Base-by-base conservation (phyloP, 2,888 invertebrate genomes). In the Tenthredo notha region DNA sequence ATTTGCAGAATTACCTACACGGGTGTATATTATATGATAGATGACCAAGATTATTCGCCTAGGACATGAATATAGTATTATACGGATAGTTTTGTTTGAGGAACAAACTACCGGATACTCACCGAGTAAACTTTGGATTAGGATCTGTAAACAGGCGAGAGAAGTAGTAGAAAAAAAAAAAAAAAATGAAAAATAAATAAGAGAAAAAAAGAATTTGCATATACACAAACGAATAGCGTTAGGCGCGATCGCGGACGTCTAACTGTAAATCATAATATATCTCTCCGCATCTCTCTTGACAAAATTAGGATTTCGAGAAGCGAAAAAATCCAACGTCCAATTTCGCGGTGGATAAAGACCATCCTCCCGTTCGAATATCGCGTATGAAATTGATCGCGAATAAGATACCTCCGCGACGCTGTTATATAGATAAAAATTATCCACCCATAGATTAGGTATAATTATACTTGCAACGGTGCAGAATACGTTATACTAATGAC, bases 61-160 rank as follows among this genome's bases (percentile, higher is more conserved):
- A 61, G 21, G 10, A 47, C 21, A 61, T 2, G 25, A 21, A 25
- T 61, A 61, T 10, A n/a, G n/a, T n/a, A n/a, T n/a, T n/a, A n/a
- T n/a, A 54, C n/a, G n/a, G 54, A n/a, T 1, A 61, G 25, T 61
- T 61, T 61, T 61, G 61, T 61, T 61, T 61, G 61, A 70, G 33
- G 70, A 37, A 70, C n/a, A 70, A 70, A 33, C 70, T 33, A 70
- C 70, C 70, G 70, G 70, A 70, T 37, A 70, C n/a, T 70, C 15
- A 2, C n/a, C 37, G 70, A 37, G 70, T 29, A 70, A 70, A 70
- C 70, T 70, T 70, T 70, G 70, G 70, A 70, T 70, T 70, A 70
- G 70, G 70, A 70, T 70, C 70, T 70, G 70, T 37, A 70, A 70
- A 70, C 37, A 70, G 29, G 33, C n/a, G 70, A 9, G 61, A 25